Base-by-base conservation (phyloP, 1,140 invertebrate species). In the Aricia agestis region DNA sequence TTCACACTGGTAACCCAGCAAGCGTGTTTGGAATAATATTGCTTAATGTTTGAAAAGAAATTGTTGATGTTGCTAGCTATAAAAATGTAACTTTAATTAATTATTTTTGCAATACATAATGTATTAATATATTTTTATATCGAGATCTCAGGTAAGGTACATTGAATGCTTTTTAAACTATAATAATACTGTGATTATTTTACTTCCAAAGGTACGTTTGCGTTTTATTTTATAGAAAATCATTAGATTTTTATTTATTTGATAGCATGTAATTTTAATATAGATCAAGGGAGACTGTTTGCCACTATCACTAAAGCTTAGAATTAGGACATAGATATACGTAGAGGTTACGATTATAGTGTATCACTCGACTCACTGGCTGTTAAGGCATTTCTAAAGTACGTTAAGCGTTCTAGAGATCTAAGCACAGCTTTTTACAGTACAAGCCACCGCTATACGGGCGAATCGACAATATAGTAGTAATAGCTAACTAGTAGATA, bases 31-130 rank as follows among this genome's bases (percentile, higher is more conserved):
- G 76, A 81, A 80, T 78, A 76, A 78, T 85, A 84, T 89, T 88
- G 86, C 86, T 89, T 88, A 87, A 74, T 81, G 85, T 89, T 86
- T 76, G 70, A 79, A 75, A 78, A 76, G 74, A 36, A 83, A 87
- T 87, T 87, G 84, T 87, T 87, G 83, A 86, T 87, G 85, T 87
- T 89, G 81, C 82, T 89, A 91, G 82, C 71, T 83, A 72, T 86
- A 84, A 82, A 80, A 78, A 81, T 67, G 77, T 85, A 82, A 78
- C 77, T 78, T 83, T 84, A 82, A 81, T 83, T 84, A 82, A 81
- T 80, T 83, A 82, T 87, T 79, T 86, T 87, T 86, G 85, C 84
- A 83, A 87, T 81, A 36, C 9, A 7, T 36, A 85, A 80, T 80
- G 79, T 77, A 85, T 25, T 80, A 82, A 82, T 73, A 85, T 84